Evolutionary conservation across 53 echinoderm and acorn worm species (phyloP).

Genomic region (Echinarachnius parma): DNA sequence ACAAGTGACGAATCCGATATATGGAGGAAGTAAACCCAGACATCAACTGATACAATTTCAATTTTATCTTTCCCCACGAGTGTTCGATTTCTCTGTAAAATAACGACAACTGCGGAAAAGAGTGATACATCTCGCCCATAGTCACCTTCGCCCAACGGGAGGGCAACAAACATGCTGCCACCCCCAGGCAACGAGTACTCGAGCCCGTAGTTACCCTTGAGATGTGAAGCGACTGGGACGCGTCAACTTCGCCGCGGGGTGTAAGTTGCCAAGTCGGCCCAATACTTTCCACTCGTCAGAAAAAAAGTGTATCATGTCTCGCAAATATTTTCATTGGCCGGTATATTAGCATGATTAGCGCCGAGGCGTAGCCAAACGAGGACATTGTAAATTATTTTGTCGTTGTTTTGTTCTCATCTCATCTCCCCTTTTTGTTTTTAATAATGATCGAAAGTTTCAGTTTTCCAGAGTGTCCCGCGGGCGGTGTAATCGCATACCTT

Average conservation of each 20-base stretch:
- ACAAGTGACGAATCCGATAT: too few relatives aligned
- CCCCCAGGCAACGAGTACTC: conserved; percentile 28
- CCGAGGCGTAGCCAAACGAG: conserved; percentile 1
- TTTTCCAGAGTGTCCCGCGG: conserved; percentile 44
- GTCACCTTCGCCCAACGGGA: conserved; percentile 30
- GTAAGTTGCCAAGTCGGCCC: conserved; percentile 5
- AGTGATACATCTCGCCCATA: neutral
- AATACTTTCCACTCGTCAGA: neutral
- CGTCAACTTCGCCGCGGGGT: conserved; percentile 32
- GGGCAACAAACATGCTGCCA: conserved; percentile 7
- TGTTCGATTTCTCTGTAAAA: too few relatives aligned
- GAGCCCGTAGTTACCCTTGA: conserved; percentile 4
- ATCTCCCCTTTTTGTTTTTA: neutral
- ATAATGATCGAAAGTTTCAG: conserved; percentile 30
- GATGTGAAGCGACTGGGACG: conserved; percentile 23
- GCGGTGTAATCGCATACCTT: conserved; percentile 48
- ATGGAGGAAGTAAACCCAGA: too few relatives aligned
- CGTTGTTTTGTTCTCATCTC: neutral
- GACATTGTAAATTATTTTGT: neutral
- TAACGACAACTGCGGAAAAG: conserved; percentile 1
- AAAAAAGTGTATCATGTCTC: conserved; percentile 22
- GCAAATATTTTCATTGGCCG: conserved; percentile 46
- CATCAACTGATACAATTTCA: too few relatives aligned
- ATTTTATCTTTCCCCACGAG: too few relatives aligned
- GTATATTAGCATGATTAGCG: conserved; percentile 25